Evolutionary conservation across 2,113 vertebrate species (phyloP), one percentile per base, ranked within the genome.

Genomic region (Numida meleagris): DNA sequence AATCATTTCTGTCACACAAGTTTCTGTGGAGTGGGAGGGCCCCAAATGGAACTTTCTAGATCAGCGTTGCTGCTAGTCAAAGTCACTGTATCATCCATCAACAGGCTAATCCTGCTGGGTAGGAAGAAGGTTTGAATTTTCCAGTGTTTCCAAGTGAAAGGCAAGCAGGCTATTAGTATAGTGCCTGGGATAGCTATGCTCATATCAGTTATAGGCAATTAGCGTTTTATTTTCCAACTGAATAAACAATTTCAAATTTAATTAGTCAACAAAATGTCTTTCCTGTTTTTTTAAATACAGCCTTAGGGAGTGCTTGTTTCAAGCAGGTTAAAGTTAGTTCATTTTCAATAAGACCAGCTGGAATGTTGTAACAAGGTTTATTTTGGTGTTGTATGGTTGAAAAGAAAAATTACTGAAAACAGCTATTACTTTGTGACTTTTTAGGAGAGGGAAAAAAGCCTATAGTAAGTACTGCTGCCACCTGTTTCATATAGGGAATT

Each of bases 401-500:
- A 86, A 93, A 86, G 88, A 86, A 86, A 74, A 25, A 24, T 76
- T 73, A 13, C 74, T 95, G 83, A 96, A 96, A 95, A 38, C 29
- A 90, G 81, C 34, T 96, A 91, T 96, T 95, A 63, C 81, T 95
- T 67, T 67, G 82, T 96, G 50, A 67, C 40, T 72, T 96, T 95
- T 58, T 82, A 27, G 40, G 51, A 34, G 33, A 14, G 16, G 15
- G 25, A 24, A 57, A 77, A 68, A 73, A 36, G 17, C 55, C 23
- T 53, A 4, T 43, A 66, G 68, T 95, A 95, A 96, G 95, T 91
- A 96, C 57, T 87, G 62, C 43, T 67, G 58, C 95, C 97, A 97
- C 97, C 97, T 98, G 96, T 94, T 97, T 88, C 71, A 25, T 88
- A 68, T 88, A 74, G 79, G 85, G 89, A 91, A 88, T 61, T 93